Percentiles rank a stretch among this genome's conserved stretches.
Evolutionary conservation across 2,113 vertebrate species (phyloP).

Genomic region (Leucopternis melanops): DNA sequence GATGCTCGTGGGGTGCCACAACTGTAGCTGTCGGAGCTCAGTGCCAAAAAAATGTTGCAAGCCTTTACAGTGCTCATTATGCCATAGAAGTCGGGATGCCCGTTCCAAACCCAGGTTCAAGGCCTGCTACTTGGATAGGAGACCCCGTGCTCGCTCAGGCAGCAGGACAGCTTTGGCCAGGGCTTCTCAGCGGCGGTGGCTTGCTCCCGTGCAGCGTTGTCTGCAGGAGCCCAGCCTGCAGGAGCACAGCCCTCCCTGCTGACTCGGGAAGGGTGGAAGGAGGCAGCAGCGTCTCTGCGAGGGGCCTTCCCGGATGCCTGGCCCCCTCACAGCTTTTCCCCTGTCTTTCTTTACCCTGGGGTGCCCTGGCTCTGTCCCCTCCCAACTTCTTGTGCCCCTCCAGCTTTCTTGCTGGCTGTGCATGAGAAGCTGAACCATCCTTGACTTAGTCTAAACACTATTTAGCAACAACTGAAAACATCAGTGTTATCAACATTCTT

Average conservation of each 20-base stretch:
- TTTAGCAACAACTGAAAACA: too few relatives aligned
- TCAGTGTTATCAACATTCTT: too few relatives aligned
- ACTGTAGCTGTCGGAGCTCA: background rate
- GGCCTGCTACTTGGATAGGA: background rate
- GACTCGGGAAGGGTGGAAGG: background rate
- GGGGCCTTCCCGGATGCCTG: background rate
- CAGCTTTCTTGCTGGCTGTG: too few relatives aligned
- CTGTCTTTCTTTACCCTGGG: slow-evolving; percentile 69
- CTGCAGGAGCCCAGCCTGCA: background rate
- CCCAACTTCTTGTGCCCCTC: too few relatives aligned
- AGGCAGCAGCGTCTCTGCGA: background rate
- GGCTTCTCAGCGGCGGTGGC: background rate
- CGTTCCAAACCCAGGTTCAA: background rate
- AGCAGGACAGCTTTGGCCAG: background rate
- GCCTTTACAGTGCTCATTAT: background rate
- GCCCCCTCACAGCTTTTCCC: slow-evolving; percentile 67
- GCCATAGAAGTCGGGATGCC: background rate
- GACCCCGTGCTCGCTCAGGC: background rate
- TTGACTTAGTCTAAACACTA: too few relatives aligned
- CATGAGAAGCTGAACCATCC: too few relatives aligned
- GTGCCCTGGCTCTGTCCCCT: too few relatives aligned
- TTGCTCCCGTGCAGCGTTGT: accelerated
- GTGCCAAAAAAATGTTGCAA: background rate
- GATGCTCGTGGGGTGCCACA: background rate
- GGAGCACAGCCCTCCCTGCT: accelerated